Conservation (phyloP, 2,888 invertebrate genomes). For the Craniophora ligustri region DNA sequence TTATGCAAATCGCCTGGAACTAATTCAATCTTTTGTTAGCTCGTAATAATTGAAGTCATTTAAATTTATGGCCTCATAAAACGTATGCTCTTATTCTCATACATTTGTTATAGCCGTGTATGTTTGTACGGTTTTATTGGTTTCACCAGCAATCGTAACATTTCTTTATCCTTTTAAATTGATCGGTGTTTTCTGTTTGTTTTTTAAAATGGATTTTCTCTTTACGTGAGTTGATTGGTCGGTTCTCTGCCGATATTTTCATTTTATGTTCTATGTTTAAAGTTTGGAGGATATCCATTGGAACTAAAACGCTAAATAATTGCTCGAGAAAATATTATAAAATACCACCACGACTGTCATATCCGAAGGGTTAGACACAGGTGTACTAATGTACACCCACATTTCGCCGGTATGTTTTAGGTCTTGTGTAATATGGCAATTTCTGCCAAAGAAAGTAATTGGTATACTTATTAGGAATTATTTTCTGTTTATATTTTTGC, state of each 20-base stretch:
- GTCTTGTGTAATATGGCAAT: no score
- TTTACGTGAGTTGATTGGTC: constrained; percentile 6
- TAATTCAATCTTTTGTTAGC: constrained; percentile 67
- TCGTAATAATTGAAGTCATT: constrained; percentile 67
- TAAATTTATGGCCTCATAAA: constrained; percentile 65
- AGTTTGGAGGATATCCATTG: no score
- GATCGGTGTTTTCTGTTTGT: constrained; percentile 38
- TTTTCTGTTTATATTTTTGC: no score
- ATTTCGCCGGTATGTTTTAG: no score
- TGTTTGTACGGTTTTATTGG: constrained; percentile 40
- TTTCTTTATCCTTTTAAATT: constrained; percentile 41
- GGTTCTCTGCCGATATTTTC: background rate
- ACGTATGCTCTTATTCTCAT: constrained; percentile 35
- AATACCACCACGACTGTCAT: no score
- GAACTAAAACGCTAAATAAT: no score
- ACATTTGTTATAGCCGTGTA: constrained; percentile 35
- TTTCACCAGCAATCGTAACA: constrained; percentile 31
- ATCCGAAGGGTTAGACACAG: no score
- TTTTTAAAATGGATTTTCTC: constrained; percentile 31
- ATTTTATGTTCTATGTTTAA: background rate
- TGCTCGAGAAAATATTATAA: no score
- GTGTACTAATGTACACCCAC: no score
- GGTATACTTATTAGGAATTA: no score
- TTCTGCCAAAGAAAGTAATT: no score
- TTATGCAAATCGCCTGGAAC: constrained; percentile 65